Percentiles rank a stretch among this genome's conserved stretches.
These are phyloP conservation scores for Tribolium madens DNA, from an alignment of 1,140 invertebrate genomes.

Conservation along the genomic window DNA sequence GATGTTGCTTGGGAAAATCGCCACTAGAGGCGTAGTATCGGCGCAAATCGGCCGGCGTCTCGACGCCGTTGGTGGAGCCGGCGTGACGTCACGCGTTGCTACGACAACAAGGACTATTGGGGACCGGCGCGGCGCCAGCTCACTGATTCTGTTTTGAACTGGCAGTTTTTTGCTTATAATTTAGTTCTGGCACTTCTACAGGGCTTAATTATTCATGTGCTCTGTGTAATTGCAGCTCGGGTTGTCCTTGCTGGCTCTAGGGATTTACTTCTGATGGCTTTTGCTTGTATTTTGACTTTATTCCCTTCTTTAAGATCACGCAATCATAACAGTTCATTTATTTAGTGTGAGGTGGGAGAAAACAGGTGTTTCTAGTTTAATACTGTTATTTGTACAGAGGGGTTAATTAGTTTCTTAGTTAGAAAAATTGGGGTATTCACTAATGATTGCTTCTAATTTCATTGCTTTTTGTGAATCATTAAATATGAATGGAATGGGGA, in stretches of 20 bases:
- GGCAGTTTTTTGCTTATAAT: slow-evolving; percentile 46
- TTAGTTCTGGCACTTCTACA: slow-evolving; percentile 40
- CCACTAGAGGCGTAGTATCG: neutral
- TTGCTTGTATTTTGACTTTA: neutral
- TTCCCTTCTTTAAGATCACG: slow-evolving; percentile 4
- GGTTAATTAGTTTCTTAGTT: slow-evolving; percentile 19
- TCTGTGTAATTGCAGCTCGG: slow-evolving; percentile 27
- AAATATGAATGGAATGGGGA: neutral
- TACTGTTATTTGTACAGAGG: neutral
- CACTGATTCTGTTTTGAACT: slow-evolving; percentile 47
- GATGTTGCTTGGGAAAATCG: neutral
- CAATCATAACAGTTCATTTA: slow-evolving; percentile 25
- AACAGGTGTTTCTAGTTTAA: slow-evolving; percentile 14
- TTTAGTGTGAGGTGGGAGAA: slow-evolving; percentile 19
- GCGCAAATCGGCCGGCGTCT: no score
- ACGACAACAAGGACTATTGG: slow-evolving; percentile 40
- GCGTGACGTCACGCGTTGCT: slow-evolving; percentile 38
- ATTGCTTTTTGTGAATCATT: neutral
- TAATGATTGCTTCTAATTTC: slow-evolving; percentile 26
- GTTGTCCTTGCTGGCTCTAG: slow-evolving; percentile 10
- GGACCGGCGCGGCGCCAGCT: slow-evolving; percentile 34
- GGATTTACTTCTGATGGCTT: slow-evolving; percentile 17
- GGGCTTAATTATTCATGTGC: slow-evolving; percentile 47
- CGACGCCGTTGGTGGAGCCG: slow-evolving; percentile 45
- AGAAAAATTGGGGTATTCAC: neutral